Conservation (phyloP, 2,888 invertebrate genomes). For the Prosopocoilus inquinatus region DNA sequence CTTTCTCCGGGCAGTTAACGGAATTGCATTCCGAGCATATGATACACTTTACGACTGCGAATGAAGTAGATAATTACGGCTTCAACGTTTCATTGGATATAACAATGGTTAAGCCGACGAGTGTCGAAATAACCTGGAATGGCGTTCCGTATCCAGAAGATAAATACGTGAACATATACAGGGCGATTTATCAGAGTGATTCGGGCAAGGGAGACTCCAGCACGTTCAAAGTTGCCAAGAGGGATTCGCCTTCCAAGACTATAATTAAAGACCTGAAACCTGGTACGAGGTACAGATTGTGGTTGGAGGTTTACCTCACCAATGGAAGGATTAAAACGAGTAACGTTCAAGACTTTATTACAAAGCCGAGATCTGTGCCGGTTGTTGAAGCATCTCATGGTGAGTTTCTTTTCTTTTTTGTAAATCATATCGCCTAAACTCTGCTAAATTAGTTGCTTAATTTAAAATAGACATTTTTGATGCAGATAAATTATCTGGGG, state of each 20-base stretch:
- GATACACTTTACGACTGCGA: conserved; percentile 69
- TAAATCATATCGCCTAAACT: too few relatives aligned
- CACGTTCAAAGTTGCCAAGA: conserved; percentile 72
- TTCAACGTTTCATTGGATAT: conserved; percentile 79
- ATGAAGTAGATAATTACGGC: conserved; percentile 75
- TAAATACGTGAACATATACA: conserved; percentile 85
- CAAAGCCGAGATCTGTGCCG: conserved; percentile 67
- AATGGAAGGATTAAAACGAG: conserved; percentile 89
- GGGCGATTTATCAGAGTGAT: conserved; percentile 79
- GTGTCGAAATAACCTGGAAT: conserved; percentile 76
- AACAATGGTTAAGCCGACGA: conserved; percentile 71
- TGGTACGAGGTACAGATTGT: conserved; percentile 79
- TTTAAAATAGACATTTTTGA: conserved; percentile 4
- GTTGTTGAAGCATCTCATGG: conserved; percentile 55
- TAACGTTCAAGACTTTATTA: conserved; percentile 83
- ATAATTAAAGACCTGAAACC: conserved; percentile 70
- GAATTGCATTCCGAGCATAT: conserved; percentile 72
- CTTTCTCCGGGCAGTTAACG: conserved; percentile 75
- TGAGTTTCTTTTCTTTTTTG: conserved; percentile 30
- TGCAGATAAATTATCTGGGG: conserved; percentile 51
- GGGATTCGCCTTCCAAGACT: conserved; percentile 67
- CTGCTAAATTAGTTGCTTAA: neutral
- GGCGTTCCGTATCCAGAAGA: conserved; percentile 88
- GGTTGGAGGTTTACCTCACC: conserved; percentile 86
- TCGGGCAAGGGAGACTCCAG: conserved; percentile 70